phyloP scores from a whole-genome alignment of 2,888 invertebrate genomes.

The Heterodera filipjevi region DNA sequence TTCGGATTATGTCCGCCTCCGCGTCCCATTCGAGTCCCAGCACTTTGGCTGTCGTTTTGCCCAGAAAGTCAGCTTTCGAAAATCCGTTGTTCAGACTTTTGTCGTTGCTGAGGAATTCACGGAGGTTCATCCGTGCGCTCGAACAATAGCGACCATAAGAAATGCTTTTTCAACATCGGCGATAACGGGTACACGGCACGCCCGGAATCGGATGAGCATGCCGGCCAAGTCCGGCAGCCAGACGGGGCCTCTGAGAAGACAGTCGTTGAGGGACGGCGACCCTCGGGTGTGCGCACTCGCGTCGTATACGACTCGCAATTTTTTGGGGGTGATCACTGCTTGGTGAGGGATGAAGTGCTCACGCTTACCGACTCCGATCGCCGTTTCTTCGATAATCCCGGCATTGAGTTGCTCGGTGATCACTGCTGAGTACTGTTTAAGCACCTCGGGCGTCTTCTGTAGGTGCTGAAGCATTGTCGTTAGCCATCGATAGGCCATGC shows the following conservation, averaged over 20 bases:
- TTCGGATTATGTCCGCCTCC: slow-evolving; percentile 13
- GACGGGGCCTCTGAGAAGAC: slow-evolving; percentile 38
- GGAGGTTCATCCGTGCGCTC: slow-evolving; percentile 37
- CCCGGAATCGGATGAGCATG: slow-evolving; percentile 33
- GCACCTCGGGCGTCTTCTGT: neutral
- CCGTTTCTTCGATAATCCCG: slow-evolving; percentile 39
- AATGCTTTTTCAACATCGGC: slow-evolving; percentile 43
- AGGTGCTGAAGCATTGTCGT: neutral
- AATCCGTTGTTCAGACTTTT: neutral
- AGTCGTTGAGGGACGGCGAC: slow-evolving; percentile 37
- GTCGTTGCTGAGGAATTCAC: slow-evolving; percentile 38
- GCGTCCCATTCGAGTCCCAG: slow-evolving; percentile 33
- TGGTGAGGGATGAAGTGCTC: slow-evolving; percentile 24
- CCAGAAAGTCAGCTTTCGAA: slow-evolving; percentile 18
- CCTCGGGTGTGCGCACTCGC: slow-evolving; percentile 34
- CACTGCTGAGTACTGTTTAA: slow-evolving; percentile 8
- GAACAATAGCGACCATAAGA: slow-evolving; percentile 30
- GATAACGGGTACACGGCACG: neutral
- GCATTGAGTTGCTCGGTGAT: slow-evolving; percentile 18
- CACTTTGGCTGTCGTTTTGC: slow-evolving; percentile 13
- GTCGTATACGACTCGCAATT: slow-evolving; percentile 51
- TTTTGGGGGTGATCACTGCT: slow-evolving; percentile 38
- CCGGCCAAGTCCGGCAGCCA: slow-evolving; percentile 34
- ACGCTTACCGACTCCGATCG: neutral
- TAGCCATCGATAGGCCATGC: neutral